Conservation (phyloP, 2,113 vertebrate genomes). For the Carlito syrichta region DNA sequence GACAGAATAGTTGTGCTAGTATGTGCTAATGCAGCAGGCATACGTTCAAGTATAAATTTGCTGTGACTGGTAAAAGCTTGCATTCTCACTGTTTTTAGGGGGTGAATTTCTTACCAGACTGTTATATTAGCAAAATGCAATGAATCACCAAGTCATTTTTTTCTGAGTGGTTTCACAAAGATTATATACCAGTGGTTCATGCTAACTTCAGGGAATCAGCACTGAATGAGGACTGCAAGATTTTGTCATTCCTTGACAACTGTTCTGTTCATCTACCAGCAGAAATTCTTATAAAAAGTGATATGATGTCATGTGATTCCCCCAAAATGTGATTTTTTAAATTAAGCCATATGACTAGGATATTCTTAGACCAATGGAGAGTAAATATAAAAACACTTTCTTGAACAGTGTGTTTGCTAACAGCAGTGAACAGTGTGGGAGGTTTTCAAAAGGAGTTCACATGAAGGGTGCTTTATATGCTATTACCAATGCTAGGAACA, state of each 20-base stretch:
- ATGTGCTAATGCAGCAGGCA: neutral
- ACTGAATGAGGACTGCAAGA: neutral
- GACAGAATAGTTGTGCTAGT: neutral
- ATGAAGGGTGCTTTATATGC: neutral
- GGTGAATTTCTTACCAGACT: neutral
- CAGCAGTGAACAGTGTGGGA: neutral
- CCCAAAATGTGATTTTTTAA: neutral
- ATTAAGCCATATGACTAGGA: neutral
- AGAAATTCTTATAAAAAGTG: neutral
- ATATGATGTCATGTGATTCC: neutral
- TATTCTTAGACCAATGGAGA: neutral
- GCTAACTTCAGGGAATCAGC: neutral
- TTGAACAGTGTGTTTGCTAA: neutral
- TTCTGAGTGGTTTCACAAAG: neutral
- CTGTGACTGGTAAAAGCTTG: neutral
- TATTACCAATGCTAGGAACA: neutral
- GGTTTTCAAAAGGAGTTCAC: neutral
- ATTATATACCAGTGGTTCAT: neutral
- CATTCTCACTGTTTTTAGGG: neutral
- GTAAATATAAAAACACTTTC: neutral
- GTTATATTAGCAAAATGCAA: neutral
- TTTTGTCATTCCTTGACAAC: neutral
- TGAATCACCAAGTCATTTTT: neutral
- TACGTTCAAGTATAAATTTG: neutral
- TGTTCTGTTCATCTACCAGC: neutral